Evolutionary conservation across 2,888 invertebrate genomes (phyloP).

Genomic region (Uropetala carovei): DNA sequence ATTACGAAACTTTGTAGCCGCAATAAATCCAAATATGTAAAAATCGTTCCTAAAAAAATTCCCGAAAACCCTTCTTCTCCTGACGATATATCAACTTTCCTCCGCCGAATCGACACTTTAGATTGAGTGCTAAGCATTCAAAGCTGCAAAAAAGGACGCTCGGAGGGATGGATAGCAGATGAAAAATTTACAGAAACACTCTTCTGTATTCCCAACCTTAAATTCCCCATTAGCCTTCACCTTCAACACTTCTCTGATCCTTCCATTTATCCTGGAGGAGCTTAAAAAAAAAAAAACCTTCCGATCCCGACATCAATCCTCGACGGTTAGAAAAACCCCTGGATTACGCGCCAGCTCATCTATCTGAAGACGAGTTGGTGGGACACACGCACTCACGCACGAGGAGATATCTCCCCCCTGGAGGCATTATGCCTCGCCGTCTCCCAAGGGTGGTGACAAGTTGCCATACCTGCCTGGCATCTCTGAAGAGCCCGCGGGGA

Average conservation of each 20-base stretch:
- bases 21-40: too few relatives aligned
- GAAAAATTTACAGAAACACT: background rate
- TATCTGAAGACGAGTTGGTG: constrained; percentile 16
- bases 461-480: constrained; percentile 32
- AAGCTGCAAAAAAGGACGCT: background rate
- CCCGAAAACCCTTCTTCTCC: too few relatives aligned
- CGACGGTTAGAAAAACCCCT: constrained; percentile 29
- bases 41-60: too few relatives aligned
- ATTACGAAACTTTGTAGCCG: too few relatives aligned
- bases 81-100: too few relatives aligned
- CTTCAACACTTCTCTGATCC: constrained; percentile 12
- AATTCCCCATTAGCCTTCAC: background rate
- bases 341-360: constrained; percentile 42
- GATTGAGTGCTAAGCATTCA: background rate
- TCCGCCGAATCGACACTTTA: too few relatives aligned
- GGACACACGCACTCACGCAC: background rate
- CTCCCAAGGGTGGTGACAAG: constrained; percentile 40
- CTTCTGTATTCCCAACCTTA: constrained; percentile 31
- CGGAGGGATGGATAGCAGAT: background rate
- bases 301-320: constrained; percentile 27
- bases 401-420: background rate
- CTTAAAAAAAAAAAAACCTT: background rate
- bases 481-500: constrained; percentile 33
- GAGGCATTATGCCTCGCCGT: constrained; percentile 45
- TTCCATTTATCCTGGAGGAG: background rate